These are phyloP conservation scores for Euphydryas editha DNA, from an alignment of 2,888 invertebrate genomes.

Conservation along the genomic window DNA sequence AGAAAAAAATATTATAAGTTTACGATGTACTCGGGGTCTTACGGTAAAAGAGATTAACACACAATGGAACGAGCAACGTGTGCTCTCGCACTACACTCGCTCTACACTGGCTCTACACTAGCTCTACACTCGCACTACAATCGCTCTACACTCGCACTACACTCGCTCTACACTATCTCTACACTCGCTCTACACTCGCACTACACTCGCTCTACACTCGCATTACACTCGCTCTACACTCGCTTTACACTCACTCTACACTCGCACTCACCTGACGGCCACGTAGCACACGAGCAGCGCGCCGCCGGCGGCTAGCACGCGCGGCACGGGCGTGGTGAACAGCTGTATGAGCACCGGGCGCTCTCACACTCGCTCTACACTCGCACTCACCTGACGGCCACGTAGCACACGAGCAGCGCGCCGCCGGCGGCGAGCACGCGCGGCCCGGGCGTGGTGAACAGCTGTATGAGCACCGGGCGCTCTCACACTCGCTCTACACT, in stretches of 20 bases:
- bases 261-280: slow-evolving; percentile 86
- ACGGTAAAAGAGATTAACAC: slow-evolving; percentile 84
- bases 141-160: slow-evolving; percentile 75
- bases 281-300: slow-evolving; percentile 93
- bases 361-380: slow-evolving; percentile 49
- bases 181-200: slow-evolving; percentile 79
- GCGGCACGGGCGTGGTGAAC: slow-evolving; percentile 89
- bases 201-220: background rate
- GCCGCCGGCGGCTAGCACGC: slow-evolving; percentile 91
- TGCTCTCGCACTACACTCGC: too few species aligned
- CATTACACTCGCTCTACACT: slow-evolving; percentile 76
- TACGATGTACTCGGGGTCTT: background rate
- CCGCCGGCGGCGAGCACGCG: too few species aligned
- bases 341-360: slow-evolving; percentile 90
- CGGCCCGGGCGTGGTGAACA: too few species aligned
- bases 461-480: too few species aligned
- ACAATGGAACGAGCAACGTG: slow-evolving; percentile 58
- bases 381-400: slow-evolving; percentile 68
- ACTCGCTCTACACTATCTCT: too few species aligned
- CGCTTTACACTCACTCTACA: slow-evolving; percentile 83
- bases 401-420: too few species aligned
- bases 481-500: too few species aligned
- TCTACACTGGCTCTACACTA: too few species aligned
- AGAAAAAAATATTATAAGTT: slow-evolving; percentile 7
- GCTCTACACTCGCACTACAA: too few species aligned